A percentile compares a stretch with the other conserved stretches of the same genome.
phyloP scores from a whole-genome alignment of 30 jellyfish, hydroid and myxozoan genomes.

The Nemopilema nomurai region DNA sequence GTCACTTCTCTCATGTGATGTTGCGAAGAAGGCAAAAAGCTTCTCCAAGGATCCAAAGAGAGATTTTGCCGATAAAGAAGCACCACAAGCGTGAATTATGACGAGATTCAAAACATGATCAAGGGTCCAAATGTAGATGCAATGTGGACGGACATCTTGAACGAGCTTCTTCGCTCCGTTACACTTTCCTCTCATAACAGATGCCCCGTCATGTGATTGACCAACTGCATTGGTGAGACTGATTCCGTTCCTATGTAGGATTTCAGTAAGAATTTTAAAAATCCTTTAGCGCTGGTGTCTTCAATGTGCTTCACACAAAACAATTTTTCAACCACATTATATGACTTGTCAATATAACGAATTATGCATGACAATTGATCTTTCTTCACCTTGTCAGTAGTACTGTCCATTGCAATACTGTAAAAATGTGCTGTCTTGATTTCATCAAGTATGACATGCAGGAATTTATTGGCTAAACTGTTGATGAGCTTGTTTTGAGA shows the following conservation, averaged over 20 bases:
- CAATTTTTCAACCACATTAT: neutral
- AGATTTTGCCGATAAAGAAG: slow-evolving; percentile 12
- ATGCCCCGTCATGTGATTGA: slow-evolving; percentile 40
- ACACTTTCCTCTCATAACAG: slow-evolving; percentile 25
- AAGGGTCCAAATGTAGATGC: slow-evolving; percentile 37
- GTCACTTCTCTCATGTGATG: slow-evolving; percentile 4
- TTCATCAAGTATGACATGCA: neutral
- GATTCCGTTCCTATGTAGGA: neutral
- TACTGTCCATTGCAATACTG: slow-evolving; percentile 28
- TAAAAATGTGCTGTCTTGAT: neutral
- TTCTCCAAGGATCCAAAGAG: slow-evolving; percentile 12
- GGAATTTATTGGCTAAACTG: neutral
- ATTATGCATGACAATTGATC: slow-evolving; percentile 23
- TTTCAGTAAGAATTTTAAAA: neutral
- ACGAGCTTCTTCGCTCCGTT: slow-evolving; percentile 13
- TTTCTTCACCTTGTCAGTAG: slow-evolving; percentile 5
- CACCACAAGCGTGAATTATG: slow-evolving; percentile 23
- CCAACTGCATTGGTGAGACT: slow-evolving; percentile 20
- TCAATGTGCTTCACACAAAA: neutral
- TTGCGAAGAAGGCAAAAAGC: slow-evolving; percentile 9
- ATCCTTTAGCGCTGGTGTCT: slow-evolving; percentile 13
- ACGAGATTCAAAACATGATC: slow-evolving; percentile 36
- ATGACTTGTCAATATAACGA: neutral
- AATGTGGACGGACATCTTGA: slow-evolving; percentile 8
- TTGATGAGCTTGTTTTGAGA: neutral